These are phyloP conservation scores for Thymelicus acteon DNA, from an alignment of 2,888 invertebrate genomes.

Conservation along the genomic window DNA sequence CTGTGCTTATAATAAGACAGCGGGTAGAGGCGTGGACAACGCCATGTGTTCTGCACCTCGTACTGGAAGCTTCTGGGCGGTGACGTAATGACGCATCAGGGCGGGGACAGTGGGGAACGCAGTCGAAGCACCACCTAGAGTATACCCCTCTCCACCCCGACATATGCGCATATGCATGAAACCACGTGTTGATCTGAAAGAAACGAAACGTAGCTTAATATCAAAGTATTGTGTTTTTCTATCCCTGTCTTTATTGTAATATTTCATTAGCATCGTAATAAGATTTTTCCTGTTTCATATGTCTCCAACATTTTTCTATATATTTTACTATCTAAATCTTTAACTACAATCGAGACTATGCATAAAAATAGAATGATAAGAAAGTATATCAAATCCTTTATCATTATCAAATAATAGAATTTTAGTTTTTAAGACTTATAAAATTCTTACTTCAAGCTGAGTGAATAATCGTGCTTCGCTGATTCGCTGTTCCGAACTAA, in stretches of 20 bases:
- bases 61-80: slow-evolving; percentile 96
- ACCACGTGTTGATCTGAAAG: slow-evolving; percentile 93
- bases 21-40: slow-evolving; percentile 95
- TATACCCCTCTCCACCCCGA: slow-evolving; percentile 91
- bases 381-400: too few relatives aligned
- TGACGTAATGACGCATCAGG: slow-evolving; percentile 95
- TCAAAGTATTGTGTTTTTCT: too few relatives aligned
- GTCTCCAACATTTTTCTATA: too few relatives aligned
- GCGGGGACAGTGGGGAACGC: slow-evolving; percentile 97
- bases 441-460: slow-evolving; percentile 95
- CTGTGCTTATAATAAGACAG: slow-evolving; percentile 87
- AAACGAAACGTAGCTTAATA: not conserved
- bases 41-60: slow-evolving; percentile 98
- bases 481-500: slow-evolving; percentile 97
- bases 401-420: too few relatives aligned
- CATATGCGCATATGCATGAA: slow-evolving; percentile 99
- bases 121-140: slow-evolving; percentile 96
- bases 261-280: too few relatives aligned
- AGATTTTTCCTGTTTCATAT: too few relatives aligned
- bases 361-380: too few relatives aligned
- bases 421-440: too few relatives aligned
- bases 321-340: too few relatives aligned
- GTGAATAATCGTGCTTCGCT: slow-evolving; percentile 95
- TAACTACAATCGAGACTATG: too few relatives aligned
- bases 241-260: too few relatives aligned